Evolutionary conservation across 2,797 vertebrate species (phyloP), one percentile per base, ranked within the genome.

Genomic region (Paratrypauchen microcephalus): DNA sequence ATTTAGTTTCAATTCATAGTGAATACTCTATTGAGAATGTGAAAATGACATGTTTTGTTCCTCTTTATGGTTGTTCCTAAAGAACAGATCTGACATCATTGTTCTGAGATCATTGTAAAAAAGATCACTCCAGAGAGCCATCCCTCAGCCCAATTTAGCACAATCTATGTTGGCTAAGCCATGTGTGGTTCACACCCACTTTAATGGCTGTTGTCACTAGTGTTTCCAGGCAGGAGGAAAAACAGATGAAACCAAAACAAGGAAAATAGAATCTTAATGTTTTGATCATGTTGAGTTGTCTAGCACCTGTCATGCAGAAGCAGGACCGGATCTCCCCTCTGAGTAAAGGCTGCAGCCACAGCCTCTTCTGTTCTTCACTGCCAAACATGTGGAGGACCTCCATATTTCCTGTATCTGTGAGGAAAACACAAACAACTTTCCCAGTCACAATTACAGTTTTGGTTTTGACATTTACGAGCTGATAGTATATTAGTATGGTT

Each of bases 301-400:
- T 32, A 32, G 3, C 89, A 98, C 96, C 97, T 84, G 97, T 97
- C 97, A 98, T 98, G 72, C 97, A 99, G 92, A 98, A 99, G 85
- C 95, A 96, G 75, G 97, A 99, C 68, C 91, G 88, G 26, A 98
- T 97, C 68, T 93, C 93, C 72, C 95, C 97, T 70, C 85, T 85
- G 6, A 99, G 94, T 21, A 99, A 94, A 70, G 96, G 97, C 73
- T 98, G 94, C 73, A 99, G 89, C 96, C 97, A 99, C 52, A 90
- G 80, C 61, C 83, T 92, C 90, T 97, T 97, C 86, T 99, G 97
- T 28, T 95, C 92, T 74, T 96, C 92, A 11, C 90, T 96, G 71
- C 97, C 97, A 75, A 96, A 98, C 77, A 97, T 90, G 79, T 98
- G 94, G 59, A 99, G 92, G 4, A 97, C 93, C 78, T 99, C 97